These are phyloP conservation scores for Caenorhabditis inopinata DNA, from an alignment of 1,140 invertebrate genomes.

Conservation along the genomic window DNA sequence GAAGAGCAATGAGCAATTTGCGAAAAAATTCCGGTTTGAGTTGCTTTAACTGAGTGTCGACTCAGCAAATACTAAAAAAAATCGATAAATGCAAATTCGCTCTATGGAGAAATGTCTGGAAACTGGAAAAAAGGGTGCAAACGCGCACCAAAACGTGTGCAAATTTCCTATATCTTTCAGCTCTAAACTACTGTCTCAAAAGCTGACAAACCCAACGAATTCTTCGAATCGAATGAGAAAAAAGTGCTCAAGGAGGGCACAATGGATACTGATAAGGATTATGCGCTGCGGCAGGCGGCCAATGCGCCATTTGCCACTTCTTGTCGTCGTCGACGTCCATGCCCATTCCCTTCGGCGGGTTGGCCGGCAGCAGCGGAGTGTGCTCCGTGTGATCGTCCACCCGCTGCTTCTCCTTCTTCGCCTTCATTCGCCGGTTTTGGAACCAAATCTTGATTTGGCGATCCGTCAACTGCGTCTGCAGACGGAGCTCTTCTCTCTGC, in stretches of 20 bases:
- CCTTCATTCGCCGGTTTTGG: constrained; percentile 61
- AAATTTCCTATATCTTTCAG: too few relatives aligned
- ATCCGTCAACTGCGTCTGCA: constrained; percentile 57
- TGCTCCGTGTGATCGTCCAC: constrained; percentile 50
- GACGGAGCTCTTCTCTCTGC: constrained; percentile 57
- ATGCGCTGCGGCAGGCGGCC: background rate
- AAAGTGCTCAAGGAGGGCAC: background rate
- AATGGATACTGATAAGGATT: constrained; percentile 4
- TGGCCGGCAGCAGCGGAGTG: constrained; percentile 45
- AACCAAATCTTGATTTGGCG: constrained; percentile 63
- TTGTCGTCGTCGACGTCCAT: constrained; percentile 38
- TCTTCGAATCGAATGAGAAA: too few relatives aligned
- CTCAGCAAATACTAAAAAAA: too few relatives aligned
- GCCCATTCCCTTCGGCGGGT: constrained; percentile 38
- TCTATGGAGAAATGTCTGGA: too few relatives aligned
- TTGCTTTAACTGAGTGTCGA: too few relatives aligned
- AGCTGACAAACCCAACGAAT: too few relatives aligned
- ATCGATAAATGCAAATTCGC: too few relatives aligned
- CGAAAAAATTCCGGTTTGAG: too few relatives aligned
- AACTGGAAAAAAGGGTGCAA: too few relatives aligned
- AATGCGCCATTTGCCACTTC: constrained; percentile 37
- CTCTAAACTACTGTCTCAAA: too few relatives aligned
- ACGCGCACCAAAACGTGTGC: too few relatives aligned
- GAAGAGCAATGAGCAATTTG: too few relatives aligned
- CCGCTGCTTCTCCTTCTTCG: constrained; percentile 56